Conservation (phyloP, 2,888 invertebrate species). For the Osmoderma eremita region DNA sequence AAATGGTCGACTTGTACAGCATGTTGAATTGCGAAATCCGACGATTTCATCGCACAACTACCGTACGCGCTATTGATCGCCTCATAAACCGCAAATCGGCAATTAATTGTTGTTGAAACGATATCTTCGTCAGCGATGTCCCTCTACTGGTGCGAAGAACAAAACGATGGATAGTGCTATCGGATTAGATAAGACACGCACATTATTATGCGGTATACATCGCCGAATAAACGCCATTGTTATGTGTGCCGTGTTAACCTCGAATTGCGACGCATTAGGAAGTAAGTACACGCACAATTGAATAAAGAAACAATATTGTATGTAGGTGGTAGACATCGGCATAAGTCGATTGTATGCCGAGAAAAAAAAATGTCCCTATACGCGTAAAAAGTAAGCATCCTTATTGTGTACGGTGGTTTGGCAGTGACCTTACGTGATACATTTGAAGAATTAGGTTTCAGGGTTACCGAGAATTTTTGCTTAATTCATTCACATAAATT, state of each 20-base stretch:
- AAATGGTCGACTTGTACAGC: neutral
- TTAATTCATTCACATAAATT: no score
- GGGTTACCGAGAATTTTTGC: no score
- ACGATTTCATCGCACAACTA: conserved; percentile 4
- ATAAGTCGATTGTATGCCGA: neutral
- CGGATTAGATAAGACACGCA: conserved; percentile 31
- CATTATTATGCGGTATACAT: conserved; percentile 28
- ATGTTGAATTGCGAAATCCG: conserved; percentile 21
- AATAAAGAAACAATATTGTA: conserved; percentile 16
- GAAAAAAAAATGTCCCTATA: neutral
- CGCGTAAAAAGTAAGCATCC: neutral
- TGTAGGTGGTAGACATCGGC: conserved; percentile 1
- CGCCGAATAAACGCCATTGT: conserved; percentile 32
- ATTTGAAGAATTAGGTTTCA: no score
- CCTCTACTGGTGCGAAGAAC: conserved; percentile 17
- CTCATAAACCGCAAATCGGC: conserved; percentile 30
- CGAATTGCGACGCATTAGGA: conserved; percentile 40
- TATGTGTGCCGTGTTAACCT: conserved; percentile 36
- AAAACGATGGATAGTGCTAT: conserved; percentile 16
- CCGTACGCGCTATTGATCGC: conserved; percentile 19
- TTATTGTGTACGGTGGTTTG: neutral
- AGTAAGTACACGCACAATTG: conserved; percentile 22
- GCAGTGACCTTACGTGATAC: conserved; percentile 9
- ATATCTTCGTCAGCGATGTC: conserved; percentile 27
- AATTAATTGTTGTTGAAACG: conserved; percentile 24